Evolutionary conservation across 2,888 invertebrate genomes (phyloP), one percentile per base, ranked within the genome.

Genomic region (Sinelater perroti): DNA sequence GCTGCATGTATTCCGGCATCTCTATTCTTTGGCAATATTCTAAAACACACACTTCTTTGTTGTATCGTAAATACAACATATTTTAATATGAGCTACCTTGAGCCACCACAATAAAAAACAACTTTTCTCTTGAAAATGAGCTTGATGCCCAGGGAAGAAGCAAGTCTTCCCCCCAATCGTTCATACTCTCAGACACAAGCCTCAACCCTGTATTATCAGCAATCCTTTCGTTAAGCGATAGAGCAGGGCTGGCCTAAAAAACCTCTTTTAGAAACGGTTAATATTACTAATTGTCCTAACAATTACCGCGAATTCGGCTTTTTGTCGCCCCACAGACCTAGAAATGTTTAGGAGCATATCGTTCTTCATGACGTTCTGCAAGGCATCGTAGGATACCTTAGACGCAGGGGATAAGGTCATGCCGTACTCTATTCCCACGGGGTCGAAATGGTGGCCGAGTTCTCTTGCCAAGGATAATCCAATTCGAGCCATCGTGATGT

Each of bases 361-460:
- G 30, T 49, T 33, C 38, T 42, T 56, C 20, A 56, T 64, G 33
- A 30, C 53, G 1, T 38, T 17, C 2, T 31, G 28, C 35, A 67
- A 50, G n/a, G 55, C 51, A 7, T 56, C 28, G 28, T 68, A 70
- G 11, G 58, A 30, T 6, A 17, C 4, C 35, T 52, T 49, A 4
- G 64, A 35, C 5, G 14, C 11, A 0, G 51, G 8, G 4, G 36
- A 35, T 40, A 70, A 49, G 36, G 55, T 56, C 20, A 66, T 56
- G 6, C 54, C 58, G 55, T 66, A 64, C 33, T 35, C 50, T 40
- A 70, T 64, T 21, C 69, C 70, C 35, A 64, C 54, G 16, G 65
- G 59, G 62, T 72, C 70, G 49, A 72, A 72, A 57, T 70, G 68
- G 49, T 56, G 63, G 14, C 64, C 69, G n/a, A 73, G 67, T 60